phyloP scores from a whole-genome alignment of 2,113 vertebrate genomes.

The Tupaia tana region DNA sequence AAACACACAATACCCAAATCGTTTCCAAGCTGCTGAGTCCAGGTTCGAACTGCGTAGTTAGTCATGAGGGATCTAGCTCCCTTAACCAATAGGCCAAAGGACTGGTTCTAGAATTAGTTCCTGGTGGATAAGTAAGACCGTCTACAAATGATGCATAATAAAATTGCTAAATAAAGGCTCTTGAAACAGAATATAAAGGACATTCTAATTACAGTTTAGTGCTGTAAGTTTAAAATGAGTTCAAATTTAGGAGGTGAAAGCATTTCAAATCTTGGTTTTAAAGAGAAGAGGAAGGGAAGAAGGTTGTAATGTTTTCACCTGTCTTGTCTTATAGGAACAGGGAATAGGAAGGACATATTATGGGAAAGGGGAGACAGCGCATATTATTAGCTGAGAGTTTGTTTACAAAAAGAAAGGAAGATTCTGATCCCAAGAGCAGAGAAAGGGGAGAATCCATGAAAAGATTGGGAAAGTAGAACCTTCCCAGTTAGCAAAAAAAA shows the following conservation, averaged over 20 bases:
- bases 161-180: neutral
- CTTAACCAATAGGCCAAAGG: no score
- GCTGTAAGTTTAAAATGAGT: neutral
- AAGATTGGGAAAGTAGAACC: neutral
- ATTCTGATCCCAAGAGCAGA: neutral
- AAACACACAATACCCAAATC: no score
- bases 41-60: no score
- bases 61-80: no score
- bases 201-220: neutral
- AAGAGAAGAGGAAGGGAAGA: neutral
- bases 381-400: neutral
- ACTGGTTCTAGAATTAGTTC: neutral
- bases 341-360: neutral
- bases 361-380: neutral
- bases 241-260: neutral
- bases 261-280: neutral
- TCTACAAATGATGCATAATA: neutral
- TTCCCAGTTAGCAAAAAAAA: neutral
- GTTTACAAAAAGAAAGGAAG: constrained; percentile 2
- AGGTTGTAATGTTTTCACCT: neutral
- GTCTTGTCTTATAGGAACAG: neutral
- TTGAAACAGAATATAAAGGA: neutral
- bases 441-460: neutral
- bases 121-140: neutral
- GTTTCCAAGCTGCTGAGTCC: no score